Conservation (phyloP, 2,113 vertebrate genomes). For the Xiphias gladius region DNA sequence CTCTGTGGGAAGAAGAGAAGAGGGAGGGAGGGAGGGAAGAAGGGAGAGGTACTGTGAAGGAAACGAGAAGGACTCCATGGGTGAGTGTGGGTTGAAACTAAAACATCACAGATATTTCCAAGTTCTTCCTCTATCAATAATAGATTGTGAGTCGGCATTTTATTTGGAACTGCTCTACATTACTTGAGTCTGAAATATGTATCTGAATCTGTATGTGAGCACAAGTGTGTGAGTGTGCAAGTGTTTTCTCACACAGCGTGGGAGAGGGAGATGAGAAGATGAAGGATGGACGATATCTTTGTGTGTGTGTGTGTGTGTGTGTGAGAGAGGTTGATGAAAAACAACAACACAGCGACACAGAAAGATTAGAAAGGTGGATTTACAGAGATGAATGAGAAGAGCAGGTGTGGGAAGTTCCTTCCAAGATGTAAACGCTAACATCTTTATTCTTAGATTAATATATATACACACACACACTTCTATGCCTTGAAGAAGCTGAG, state of each 20-base stretch:
- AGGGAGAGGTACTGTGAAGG: neutral
- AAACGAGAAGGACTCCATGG: slow-evolving; percentile 1
- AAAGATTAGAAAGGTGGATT: neutral
- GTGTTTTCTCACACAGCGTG: slow-evolving; percentile 9
- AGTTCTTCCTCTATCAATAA: slow-evolving; percentile 26
- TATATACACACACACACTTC: no score
- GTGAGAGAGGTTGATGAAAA: no score
- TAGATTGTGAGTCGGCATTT: slow-evolving; percentile 30
- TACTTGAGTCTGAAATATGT: neutral
- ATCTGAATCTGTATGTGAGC: neutral
- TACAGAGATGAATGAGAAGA: neutral
- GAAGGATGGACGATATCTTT: slow-evolving; percentile 8
- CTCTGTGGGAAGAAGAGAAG: slow-evolving; percentile 72
- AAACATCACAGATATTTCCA: slow-evolving; percentile 16
- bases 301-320: slow-evolving; percentile 6
- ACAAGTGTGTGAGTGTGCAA: neutral
- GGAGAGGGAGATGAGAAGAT: slow-evolving; percentile 3
- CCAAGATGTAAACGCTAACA: neutral
- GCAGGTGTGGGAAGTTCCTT: neutral
- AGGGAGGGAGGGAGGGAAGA: neutral
- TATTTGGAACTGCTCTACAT: slow-evolving; percentile 1
- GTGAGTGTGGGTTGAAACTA: neutral
- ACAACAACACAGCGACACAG: neutral
- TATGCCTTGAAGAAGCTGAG: no score
- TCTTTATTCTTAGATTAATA: no score